Evolutionary conservation across 2,888 invertebrate species (phyloP).

Genomic region (Hololepta plana): DNA sequence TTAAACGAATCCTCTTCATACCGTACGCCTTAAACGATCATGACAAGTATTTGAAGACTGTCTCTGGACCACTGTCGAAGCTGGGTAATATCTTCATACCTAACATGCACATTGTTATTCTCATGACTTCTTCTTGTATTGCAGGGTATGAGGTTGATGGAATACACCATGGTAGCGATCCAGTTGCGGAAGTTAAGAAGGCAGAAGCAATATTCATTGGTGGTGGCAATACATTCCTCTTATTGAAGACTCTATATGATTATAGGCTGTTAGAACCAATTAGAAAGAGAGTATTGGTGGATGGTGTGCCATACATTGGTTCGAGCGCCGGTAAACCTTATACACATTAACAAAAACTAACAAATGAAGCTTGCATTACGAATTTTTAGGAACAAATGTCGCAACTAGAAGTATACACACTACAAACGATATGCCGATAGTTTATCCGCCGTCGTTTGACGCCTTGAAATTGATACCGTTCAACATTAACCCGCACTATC

Average conservation of each 20-base stretch:
- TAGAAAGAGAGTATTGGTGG: slow-evolving; percentile 38
- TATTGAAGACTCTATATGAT: slow-evolving; percentile 53
- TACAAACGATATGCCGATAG: slow-evolving; percentile 80
- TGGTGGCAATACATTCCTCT: slow-evolving; percentile 65
- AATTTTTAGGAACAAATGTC: slow-evolving; percentile 42
- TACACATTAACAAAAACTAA: not conserved
- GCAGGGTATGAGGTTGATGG: slow-evolving; percentile 40
- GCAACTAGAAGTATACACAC: slow-evolving; percentile 63
- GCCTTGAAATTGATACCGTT: slow-evolving; percentile 59
- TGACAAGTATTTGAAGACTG: slow-evolving; percentile 42
- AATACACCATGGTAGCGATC: slow-evolving; percentile 40
- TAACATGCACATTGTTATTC: too few relatives aligned
- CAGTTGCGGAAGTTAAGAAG: slow-evolving; percentile 33
- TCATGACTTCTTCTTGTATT: slow-evolving; percentile 8
- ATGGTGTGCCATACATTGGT: slow-evolving; percentile 14
- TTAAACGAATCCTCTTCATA: slow-evolving; percentile 47
- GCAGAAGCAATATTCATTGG: slow-evolving; percentile 61
- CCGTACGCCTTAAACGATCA: slow-evolving; percentile 55
- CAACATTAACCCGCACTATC: slow-evolving; percentile 74
- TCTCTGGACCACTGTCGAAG: slow-evolving; percentile 36
- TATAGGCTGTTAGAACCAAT: slow-evolving; percentile 44
- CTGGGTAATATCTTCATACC: slow-evolving; percentile 43
- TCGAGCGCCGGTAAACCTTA: slow-evolving; percentile 12
- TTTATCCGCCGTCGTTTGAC: slow-evolving; percentile 54
- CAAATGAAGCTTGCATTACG: not conserved